Percentiles rank a stretch among this genome's conserved stretches.
These are phyloP conservation scores for Noctuana brunneofusca DNA, from an alignment of 2,888 invertebrate species.

Conservation along the genomic window DNA sequence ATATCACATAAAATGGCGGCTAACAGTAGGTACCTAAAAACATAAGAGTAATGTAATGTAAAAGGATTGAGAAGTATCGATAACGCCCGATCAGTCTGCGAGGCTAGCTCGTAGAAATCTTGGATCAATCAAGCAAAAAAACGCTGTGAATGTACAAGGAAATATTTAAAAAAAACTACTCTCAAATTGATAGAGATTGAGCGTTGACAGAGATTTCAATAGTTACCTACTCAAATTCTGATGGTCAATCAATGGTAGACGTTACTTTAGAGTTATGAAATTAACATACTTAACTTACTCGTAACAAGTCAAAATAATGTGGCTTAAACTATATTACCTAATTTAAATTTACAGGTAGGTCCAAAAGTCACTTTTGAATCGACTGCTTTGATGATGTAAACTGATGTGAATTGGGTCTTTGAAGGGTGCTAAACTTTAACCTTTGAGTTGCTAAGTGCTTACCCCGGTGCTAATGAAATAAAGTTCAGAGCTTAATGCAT, in stretches of 20 bases:
- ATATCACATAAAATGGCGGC: not conserved
- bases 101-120: not conserved
- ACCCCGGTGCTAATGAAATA: not conserved
- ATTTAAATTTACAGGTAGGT: not conserved
- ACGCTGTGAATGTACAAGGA: no score
- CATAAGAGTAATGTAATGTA: no score
- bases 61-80: not conserved
- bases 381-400: slow-evolving; percentile 4
- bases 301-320: not conserved
- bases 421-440: slow-evolving; percentile 2
- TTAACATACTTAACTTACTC: no score
- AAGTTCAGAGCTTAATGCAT: not conserved
- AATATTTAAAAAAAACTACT: no score
- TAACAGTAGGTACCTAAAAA: no score
- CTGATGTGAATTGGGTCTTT: not conserved
- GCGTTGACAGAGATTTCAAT: no score
- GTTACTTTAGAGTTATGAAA: no score
- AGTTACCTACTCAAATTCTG: no score
- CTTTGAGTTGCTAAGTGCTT: not conserved
- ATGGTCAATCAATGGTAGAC: no score
- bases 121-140: slow-evolving; percentile 2
- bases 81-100: not conserved
- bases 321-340: not conserved
- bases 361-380: not conserved
- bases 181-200: no score